Base-by-base conservation (phyloP, 2,888 invertebrate species). In the Morinoia aosen region DNA sequence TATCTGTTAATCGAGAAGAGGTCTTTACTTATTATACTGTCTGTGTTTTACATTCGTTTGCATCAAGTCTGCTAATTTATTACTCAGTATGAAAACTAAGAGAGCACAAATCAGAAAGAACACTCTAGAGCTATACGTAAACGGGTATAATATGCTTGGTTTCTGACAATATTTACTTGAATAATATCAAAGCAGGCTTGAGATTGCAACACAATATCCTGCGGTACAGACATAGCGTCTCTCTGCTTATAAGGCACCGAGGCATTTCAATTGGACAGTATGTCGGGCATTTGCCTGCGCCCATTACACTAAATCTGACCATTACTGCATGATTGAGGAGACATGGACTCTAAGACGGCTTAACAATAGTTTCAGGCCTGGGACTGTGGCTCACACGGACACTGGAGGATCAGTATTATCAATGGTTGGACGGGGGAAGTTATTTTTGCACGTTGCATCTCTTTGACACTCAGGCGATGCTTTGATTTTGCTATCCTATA, bases 231-330 rank as follows among this genome's bases (percentile, higher is more conserved):
- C 33, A 25, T 76, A 10, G 33, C 39, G 90, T 48, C 8, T 90
- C 16, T 7, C 19, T 48, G n/a, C 90, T 90, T 48, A 90, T 90
- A 90, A 90, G 90, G 90, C n/a, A 40, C 90, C 40, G 16, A 90
- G 90, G 90, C 90, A 90, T 90, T 90, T 48, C 48, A 48, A 90
- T 90, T 40, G 90, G 90, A 40, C 90, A 90, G 16, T 39, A 40
- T 90, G 90, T 25, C 90, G 90, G 48, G 40, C 90, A 48, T 48
- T 90, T 40, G 90, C 90, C 48, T 48, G 40, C 12, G 90, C 33
- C 90, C 90, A 90, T 90, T 40, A 90, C 90, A 90, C 90, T 90
- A 40, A 90, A 90, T 90, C 48, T 48, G 90, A 40, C 90, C 90
- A 90, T 90, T 90, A 90, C 90, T 90, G 40, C 40, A 90, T 90